Percentiles rank a stretch among this genome's conserved stretches.
phyloP scores from a whole-genome alignment of 2,113 vertebrate species.

The Chamaea fasciata region DNA sequence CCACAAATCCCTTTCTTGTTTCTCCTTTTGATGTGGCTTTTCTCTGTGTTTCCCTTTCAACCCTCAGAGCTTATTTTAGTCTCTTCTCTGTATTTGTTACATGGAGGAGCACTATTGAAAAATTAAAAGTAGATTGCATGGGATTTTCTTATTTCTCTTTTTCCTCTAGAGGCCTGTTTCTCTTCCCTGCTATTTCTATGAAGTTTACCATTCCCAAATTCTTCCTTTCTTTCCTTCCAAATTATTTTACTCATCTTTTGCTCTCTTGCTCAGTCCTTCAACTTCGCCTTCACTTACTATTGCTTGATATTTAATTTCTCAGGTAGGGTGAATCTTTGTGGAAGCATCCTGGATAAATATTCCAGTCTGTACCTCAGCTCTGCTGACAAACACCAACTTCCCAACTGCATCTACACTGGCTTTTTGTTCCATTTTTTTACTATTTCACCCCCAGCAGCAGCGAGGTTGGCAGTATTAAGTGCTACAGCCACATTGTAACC shows the following conservation, averaged over 20 bases:
- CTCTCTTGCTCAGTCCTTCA: not conserved
- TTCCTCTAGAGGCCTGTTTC: not conserved
- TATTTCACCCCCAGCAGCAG: not conserved
- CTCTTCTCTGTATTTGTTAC: slow-evolving; percentile 28
- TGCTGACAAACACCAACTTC: not conserved
- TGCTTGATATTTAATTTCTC: not conserved
- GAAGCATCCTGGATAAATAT: not conserved
- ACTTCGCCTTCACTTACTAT: not conserved
- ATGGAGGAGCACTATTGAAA: slow-evolving; percentile 6
- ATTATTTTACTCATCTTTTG: not conserved
- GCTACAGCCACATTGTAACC: not conserved
- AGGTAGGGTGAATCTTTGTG: not conserved
- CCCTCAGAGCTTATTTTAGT: slow-evolving; percentile 35
- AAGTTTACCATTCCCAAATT: not conserved
- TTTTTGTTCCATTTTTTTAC: not conserved
- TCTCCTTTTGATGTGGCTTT: slow-evolving; percentile 52
- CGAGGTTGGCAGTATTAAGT: not conserved
- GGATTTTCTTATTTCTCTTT: slow-evolving; percentile 33
- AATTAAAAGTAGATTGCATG: slow-evolving; percentile 47
- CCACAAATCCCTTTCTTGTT: slow-evolving; percentile 28
- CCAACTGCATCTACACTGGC: not conserved
- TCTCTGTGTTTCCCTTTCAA: slow-evolving; percentile 41
- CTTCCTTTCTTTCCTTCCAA: not conserved
- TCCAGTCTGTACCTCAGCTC: not conserved
- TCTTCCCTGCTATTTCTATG: not conserved